Evolutionary conservation across 1,140 invertebrate genomes (phyloP).

Genomic region (Drosophila dunni): DNA sequence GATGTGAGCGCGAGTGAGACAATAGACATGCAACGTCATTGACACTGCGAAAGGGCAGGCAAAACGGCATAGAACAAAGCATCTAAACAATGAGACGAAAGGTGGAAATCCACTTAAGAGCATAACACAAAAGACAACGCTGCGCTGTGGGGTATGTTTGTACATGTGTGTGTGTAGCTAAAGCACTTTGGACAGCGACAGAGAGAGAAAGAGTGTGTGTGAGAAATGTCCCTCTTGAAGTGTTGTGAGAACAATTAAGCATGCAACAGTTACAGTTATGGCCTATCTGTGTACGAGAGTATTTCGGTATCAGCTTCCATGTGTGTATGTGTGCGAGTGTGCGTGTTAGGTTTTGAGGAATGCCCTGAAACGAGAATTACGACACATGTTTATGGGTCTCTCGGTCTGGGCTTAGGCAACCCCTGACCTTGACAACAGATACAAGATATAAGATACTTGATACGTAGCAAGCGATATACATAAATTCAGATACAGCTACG

Average conservation of each 20-base stretch:
- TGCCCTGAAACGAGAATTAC: constrained; percentile 72
- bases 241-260: constrained; percentile 77
- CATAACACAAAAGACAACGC: constrained; percentile 42
- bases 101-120: constrained; percentile 81
- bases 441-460: constrained; percentile 40
- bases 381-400: constrained; percentile 76
- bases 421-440: constrained; percentile 76
- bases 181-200: constrained; percentile 6
- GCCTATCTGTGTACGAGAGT: background rate
- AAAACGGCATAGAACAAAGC: constrained; percentile 53
- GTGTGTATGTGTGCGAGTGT: constrained; percentile 34
- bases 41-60: constrained; percentile 56
- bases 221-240: constrained; percentile 41
- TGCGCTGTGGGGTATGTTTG: constrained; percentile 37
- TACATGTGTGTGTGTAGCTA: constrained; percentile 12
- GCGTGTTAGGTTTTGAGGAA: constrained; percentile 58
- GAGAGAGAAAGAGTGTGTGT: background rate
- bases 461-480: constrained; percentile 38
- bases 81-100: constrained; percentile 60
- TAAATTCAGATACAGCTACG: constrained; percentile 12
- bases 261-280: constrained; percentile 81
- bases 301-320: constrained; percentile 20
- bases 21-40: constrained; percentile 79
- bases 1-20: constrained; percentile 47
- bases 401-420: constrained; percentile 61